Conservation (phyloP, 2,888 invertebrate genomes). For the Drosophila stalkeri region DNA sequence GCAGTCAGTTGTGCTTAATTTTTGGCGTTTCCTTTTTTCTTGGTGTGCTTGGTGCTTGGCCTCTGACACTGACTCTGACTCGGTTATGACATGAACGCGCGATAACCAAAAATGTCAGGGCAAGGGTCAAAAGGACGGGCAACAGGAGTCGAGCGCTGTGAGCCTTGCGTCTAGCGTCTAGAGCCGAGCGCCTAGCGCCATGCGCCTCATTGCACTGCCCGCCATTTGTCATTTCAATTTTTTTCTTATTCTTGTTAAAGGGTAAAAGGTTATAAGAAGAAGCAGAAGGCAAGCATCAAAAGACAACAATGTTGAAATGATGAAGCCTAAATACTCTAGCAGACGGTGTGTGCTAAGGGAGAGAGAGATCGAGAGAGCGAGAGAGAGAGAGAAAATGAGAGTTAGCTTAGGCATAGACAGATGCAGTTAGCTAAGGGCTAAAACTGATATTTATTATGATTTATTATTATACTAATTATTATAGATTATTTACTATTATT, state of each 20-base stretch:
- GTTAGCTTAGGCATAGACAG: too few species aligned
- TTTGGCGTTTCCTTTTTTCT: constrained; percentile 8
- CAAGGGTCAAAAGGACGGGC: constrained; percentile 68
- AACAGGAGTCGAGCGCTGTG: background rate
- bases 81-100: constrained; percentile 74
- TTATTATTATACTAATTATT: too few species aligned
- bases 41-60: constrained; percentile 14
- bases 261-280: constrained; percentile 28
- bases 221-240: constrained; percentile 77
- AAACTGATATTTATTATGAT: too few species aligned
- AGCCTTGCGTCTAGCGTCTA: constrained; percentile 24
- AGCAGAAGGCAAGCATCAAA: background rate
- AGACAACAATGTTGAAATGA: background rate
- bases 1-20: background rate
- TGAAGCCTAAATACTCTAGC: background rate
- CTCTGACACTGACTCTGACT: constrained; percentile 49
- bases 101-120: constrained; percentile 72
- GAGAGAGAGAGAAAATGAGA: background rate
- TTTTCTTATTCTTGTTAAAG: constrained; percentile 36
- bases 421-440: too few species aligned
- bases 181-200: constrained; percentile 18
- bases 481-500: too few species aligned
- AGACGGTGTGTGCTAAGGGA: background rate
- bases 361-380: background rate
- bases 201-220: constrained; percentile 55